Conservation (phyloP, 2,888 invertebrate species). For the Mylabris sibirica region DNA sequence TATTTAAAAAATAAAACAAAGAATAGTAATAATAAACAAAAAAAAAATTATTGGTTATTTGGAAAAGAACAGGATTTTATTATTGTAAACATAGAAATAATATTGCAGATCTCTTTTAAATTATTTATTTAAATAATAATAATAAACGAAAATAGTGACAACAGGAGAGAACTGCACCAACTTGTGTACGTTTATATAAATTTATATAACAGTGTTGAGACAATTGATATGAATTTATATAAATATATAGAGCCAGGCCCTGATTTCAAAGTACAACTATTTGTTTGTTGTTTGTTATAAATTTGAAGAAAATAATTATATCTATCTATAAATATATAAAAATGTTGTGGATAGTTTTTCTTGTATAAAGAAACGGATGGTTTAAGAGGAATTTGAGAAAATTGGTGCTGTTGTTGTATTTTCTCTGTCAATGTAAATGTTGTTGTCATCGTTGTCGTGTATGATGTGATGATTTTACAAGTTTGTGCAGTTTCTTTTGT, state of each 20-base stretch:
- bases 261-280: conserved; percentile 63
- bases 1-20: background rate
- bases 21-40: conserved; percentile 37
- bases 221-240: conserved; percentile 23
- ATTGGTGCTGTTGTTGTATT: conserved; percentile 14
- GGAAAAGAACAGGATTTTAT: background rate
- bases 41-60: conserved; percentile 15
- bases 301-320: conserved; percentile 19
- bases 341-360: conserved; percentile 10
- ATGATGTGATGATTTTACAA: conserved; percentile 32
- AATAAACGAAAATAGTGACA: background rate
- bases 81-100: conserved; percentile 15
- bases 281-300: conserved; percentile 59
- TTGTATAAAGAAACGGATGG: conserved; percentile 17
- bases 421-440: conserved; percentile 11
- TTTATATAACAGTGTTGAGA: too few species aligned
- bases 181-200: background rate
- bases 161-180: conserved; percentile 6
- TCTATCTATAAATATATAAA: conserved; percentile 4
- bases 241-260: conserved; percentile 57
- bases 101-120: conserved; percentile 19
- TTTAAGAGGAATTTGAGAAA: background rate
- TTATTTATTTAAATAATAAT: conserved; percentile 11
- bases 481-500: conserved; percentile 57
- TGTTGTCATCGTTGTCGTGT: background rate